phyloP scores from a whole-genome alignment of 2,113 vertebrate species.

The Eulacestoma nigropectus region DNA sequence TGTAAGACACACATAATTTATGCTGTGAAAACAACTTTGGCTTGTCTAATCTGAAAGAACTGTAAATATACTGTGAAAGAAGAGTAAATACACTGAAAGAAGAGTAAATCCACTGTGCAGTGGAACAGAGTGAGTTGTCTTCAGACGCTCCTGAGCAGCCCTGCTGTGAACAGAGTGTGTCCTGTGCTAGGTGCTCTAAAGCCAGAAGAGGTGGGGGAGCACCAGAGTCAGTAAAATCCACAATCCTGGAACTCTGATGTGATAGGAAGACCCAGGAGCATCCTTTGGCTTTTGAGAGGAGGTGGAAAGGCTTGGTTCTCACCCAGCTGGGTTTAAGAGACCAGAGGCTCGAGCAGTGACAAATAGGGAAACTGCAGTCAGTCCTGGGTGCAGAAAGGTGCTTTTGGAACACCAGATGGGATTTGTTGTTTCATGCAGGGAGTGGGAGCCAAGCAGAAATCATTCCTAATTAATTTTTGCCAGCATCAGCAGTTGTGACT shows the following conservation, averaged over 20 bases:
- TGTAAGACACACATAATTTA: not conserved
- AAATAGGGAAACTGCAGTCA: not conserved
- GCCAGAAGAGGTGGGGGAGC: not conserved
- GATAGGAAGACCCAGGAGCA: not conserved
- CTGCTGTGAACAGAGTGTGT: not conserved
- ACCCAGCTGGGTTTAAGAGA: not conserved
- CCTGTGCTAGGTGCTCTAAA: not conserved
- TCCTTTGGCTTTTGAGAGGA: not conserved
- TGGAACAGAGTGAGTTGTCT: not conserved
- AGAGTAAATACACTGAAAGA: not conserved
- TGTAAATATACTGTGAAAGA: not conserved
- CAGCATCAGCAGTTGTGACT: not conserved
- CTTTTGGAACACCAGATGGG: not conserved
- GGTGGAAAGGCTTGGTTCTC: not conserved
- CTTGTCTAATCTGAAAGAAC: not conserved
- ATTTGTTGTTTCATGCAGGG: not conserved
- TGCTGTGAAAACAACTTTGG: not conserved
- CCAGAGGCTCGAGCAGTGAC: not conserved
- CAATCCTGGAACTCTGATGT: not conserved
- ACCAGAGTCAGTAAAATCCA: not conserved
- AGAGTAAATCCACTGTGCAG: not conserved
- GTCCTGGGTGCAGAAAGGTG: not conserved
- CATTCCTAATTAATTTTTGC: not conserved
- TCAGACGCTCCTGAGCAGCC: not conserved
- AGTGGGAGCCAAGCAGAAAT: not conserved